phyloP scores from a whole-genome alignment of 2,113 vertebrate species.

The Cephalophus harveyi region DNA sequence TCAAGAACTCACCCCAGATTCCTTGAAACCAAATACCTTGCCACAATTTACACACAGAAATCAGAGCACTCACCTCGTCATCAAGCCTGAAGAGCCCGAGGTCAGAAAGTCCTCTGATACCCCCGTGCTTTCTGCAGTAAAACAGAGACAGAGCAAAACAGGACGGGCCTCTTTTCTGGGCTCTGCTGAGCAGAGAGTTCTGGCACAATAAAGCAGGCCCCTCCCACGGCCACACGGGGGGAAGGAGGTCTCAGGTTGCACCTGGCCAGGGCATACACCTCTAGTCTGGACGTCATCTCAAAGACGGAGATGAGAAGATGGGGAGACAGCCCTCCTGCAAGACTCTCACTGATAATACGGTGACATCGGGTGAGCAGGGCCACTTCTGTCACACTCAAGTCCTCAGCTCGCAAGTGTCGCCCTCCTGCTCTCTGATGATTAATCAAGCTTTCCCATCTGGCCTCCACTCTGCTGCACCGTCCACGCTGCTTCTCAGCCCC shows the following conservation, averaged over 20 bases:
- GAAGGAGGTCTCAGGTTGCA: background rate
- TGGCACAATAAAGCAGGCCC: background rate
- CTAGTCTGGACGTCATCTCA: background rate
- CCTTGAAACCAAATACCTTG: slow-evolving; percentile 16
- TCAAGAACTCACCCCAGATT: slow-evolving; percentile 21
- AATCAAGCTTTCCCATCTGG: background rate
- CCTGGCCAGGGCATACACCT: background rate
- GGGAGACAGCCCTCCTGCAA: background rate
- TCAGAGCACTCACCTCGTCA: background rate
- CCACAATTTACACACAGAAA: background rate
- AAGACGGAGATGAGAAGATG: background rate
- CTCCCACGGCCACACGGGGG: background rate
- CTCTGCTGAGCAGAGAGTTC: background rate
- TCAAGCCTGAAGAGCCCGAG: background rate
- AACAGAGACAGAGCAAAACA: background rate
- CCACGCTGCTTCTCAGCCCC: background rate
- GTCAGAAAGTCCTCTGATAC: slow-evolving; percentile 1
- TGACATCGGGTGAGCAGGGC: background rate
- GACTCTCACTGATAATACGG: background rate
- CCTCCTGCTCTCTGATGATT: background rate
- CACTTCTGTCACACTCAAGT: background rate
- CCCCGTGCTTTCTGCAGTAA: background rate
- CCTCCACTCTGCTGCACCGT: background rate
- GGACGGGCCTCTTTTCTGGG: slow-evolving; percentile 41
- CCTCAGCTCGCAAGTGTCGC: background rate